Evolutionary conservation across 2,888 invertebrate genomes (phyloP), one percentile per base, ranked within the genome.

Genomic region (Mylabris sibirica): DNA sequence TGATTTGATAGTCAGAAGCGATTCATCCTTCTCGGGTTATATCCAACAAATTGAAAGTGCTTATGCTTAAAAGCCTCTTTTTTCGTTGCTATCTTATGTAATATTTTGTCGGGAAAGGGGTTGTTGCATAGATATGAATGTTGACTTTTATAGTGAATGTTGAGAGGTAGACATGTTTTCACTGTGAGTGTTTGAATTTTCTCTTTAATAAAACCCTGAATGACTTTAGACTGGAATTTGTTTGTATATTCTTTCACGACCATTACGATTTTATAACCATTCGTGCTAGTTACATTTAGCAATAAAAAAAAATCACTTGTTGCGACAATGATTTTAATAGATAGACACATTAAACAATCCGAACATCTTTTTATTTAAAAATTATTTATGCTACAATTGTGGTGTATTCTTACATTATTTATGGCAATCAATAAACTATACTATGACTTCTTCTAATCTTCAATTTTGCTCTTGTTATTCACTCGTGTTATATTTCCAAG

Each of bases 401-500:
- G 74, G 75, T 72, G 75, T 75, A 63, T 69, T 60, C 66, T 67
- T 76, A 75, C 75, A 77, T 57, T 78, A 76, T 78, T 74, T 76
- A 77, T 80, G 76, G 75, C 77, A 77, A 76, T 77, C 76, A 74
- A 78, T 77, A 77, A 79, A 77, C 70, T 73, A 74, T 76, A 75
- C 77, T 79, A 78, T 77, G 76, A 74, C n/a, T 71, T 75, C 78
- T 79, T 78, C 76, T 78, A 79, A 80, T 80, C 80, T 79, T 77
- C 75, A 74, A 74, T 72, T 70, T 79, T 80, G 76, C 80, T n/a
- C n/a, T 83, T 82, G 80, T 79, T 81, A 83, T 82, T 82, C 83
- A 79, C 0, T 49, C 1, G 78, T 69, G 72, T 78, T 74, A 75
- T 68, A 71, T 73, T 75, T 76, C 64, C 71, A 63, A 65, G 67